These are phyloP conservation scores for Argopecten irradians DNA, from an alignment of 1,140 invertebrate genomes.

Conservation along the genomic window DNA sequence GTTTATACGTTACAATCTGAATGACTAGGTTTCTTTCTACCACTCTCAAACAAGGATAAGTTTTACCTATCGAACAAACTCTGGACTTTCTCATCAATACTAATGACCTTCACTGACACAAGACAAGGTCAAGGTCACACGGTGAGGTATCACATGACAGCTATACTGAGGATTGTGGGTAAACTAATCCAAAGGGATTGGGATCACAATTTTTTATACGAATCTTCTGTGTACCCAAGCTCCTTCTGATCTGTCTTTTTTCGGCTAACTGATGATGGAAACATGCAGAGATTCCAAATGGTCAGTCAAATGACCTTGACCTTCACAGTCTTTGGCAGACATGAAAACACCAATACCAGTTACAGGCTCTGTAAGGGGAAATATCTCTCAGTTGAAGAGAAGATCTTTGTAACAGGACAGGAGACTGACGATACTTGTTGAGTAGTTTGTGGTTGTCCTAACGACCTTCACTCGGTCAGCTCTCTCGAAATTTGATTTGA, in stretches of 20 bases:
- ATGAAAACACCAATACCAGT: not conserved
- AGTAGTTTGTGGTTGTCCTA: conserved; percentile 94
- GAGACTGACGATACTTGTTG: conserved; percentile 87
- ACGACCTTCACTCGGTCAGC: conserved; percentile 97
- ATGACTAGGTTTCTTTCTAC: not conserved
- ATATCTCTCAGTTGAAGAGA: conserved; percentile 83
- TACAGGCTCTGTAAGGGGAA: not conserved
- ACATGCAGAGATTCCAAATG: not conserved
- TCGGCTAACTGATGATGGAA: not conserved
- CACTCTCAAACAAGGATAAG: not conserved
- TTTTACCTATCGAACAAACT: not conserved
- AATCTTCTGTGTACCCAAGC: not conserved
- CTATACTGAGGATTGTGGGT: not conserved
- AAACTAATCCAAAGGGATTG: not conserved
- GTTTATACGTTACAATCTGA: not conserved
- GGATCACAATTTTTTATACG: not conserved
- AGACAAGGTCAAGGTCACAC: not conserved
- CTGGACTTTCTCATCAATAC: not conserved
- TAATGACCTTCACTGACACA: not conserved
- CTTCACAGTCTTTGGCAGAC: not conserved
- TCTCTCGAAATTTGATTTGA: conserved; percentile 99
- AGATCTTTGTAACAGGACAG: conserved; percentile 95
- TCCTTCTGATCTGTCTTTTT: not conserved
- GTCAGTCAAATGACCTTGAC: not conserved
- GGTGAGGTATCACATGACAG: not conserved